These are phyloP conservation scores for Blera fallax DNA, from an alignment of 2,888 invertebrate genomes.

Conservation along the genomic window DNA sequence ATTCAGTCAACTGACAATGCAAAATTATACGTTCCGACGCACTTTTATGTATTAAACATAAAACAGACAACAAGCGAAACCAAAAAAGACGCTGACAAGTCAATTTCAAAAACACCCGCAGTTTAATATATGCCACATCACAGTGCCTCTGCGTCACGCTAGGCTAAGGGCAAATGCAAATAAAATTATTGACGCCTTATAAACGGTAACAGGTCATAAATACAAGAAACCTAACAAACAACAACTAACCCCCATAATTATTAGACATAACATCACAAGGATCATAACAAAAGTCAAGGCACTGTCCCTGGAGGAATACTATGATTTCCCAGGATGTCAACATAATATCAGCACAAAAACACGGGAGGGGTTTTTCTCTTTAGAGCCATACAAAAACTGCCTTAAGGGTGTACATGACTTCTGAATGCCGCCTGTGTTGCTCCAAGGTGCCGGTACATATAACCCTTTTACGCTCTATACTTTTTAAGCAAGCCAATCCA, in stretches of 20 bases:
- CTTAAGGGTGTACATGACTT: conserved; percentile 18
- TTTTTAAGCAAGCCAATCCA: conserved; percentile 34
- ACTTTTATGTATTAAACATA: neutral
- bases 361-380: neutral
- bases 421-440: neutral
- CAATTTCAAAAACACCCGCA: conserved; percentile 11
- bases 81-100: neutral
- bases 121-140: neutral
- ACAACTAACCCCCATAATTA: conserved; percentile 1
- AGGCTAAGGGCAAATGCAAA: conserved; percentile 11
- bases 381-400: neutral
- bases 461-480: neutral
- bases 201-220: conserved; percentile 25
- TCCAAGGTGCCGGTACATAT: neutral
- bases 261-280: conserved; percentile 28
- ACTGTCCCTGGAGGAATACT: conserved; percentile 60
- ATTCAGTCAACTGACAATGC: neutral
- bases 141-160: conserved; percentile 10
- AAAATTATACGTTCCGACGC: conserved; percentile 8
- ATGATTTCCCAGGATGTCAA: conserved; percentile 76
- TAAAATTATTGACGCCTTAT: conserved; percentile 27
- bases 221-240: neutral
- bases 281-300: conserved; percentile 44
- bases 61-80: neutral
- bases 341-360: conserved; percentile 49